Evolutionary conservation across 2,797 vertebrate species (phyloP), one percentile per base, ranked within the genome.

Genomic region (Neosalanx taihuensis): DNA sequence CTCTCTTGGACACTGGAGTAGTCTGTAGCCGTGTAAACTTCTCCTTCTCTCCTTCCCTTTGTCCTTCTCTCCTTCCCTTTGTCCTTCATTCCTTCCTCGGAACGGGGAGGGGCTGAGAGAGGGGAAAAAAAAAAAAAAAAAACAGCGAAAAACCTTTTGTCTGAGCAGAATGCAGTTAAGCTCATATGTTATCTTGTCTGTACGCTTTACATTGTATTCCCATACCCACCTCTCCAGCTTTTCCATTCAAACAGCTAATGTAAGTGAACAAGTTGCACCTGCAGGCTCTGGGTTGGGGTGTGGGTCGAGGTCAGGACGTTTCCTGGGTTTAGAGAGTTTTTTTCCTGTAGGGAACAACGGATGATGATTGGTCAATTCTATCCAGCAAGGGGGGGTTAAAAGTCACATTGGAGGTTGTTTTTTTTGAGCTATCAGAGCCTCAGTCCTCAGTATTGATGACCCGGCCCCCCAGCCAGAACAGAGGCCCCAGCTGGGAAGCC

Each of bases 1-100:
- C 89, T 91, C 87, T 92, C 90, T 93, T 88, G 90, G 90, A 93
- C 92, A 92, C 92, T 92, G 92, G 92, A 93, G 89, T 93, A 92
- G 90, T 92, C 90, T 92, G 88, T 92, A 93, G 91, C 90, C 81
- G 87, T 85, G 85, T 91, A 89, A 86, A 84, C 84, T 81, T 76
- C 83, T 73, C 77, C 75, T 26, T 70, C 29, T 17, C 73, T 15
- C 20, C 2, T 30, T 7, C 69, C 60, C 49, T 53, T 31, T 73
- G 58, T 65, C 70, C 79, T 68, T 67, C 67, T 73, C 66, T 17
- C 6, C 88, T 88, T 89, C 85, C 91, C 87, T 26, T 59, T 69
- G 66, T 41, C 65, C 75, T 71, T 31, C 29, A 33, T 56, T 78
- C 79, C 83, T 89, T 88, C 89, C 85, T 91, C 88, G 86, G 86